Base-by-base conservation (phyloP, 2,797 vertebrate genomes). In the Epinephelus coioides region DNA sequence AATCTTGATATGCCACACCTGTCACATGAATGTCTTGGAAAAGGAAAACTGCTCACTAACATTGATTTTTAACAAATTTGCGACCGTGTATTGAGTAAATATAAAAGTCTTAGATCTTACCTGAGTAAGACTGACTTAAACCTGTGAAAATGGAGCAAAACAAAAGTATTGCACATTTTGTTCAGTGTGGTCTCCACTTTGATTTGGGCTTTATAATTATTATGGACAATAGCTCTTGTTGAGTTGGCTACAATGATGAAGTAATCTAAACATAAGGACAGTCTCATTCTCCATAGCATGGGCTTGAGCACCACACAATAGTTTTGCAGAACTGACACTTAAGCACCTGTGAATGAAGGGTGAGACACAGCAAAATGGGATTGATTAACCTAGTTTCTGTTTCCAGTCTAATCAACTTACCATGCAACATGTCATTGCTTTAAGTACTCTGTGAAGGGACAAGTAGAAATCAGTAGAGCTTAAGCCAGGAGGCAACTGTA, bases 391-490 rank as follows among this genome's bases (percentile, higher is more conserved):
- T 19, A 51, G 57, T 27, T 43, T 43, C 40, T 51, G 21, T 51
- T 18, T 72, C 49, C 13, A 46, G 13, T 18, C 50, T 46, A 54
- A 54, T 73, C 13, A 43, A 34, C 18, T 14, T 18, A 30, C 5
- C 23, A 27, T 18, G 17, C 15, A 71, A 1, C 34, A 51, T 53
- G 3, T 11, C 23, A 21, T 18, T 59, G 25, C 14, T 34, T 34
- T 34, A 57, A 47, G 27, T n/a, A 57, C 17, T 47, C 23, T 64
- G 61, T 40, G 57, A 54, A 21, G 50, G 38, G 50, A 54, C 60
- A 2, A 21, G 49, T 43, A 56, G 5, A 27, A 47, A 47, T 47
- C 15, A 19, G 15, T 43, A 63, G 61, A 38, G 40, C 61, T 23
- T 15, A 19, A 73, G 62, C n/a, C 10, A 15, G 40, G 47, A 19